Percentiles rank a stretch among this genome's conserved stretches.
Evolutionary conservation across 2,113 vertebrate genomes (phyloP).

Genomic region (Podilymbus podiceps): DNA sequence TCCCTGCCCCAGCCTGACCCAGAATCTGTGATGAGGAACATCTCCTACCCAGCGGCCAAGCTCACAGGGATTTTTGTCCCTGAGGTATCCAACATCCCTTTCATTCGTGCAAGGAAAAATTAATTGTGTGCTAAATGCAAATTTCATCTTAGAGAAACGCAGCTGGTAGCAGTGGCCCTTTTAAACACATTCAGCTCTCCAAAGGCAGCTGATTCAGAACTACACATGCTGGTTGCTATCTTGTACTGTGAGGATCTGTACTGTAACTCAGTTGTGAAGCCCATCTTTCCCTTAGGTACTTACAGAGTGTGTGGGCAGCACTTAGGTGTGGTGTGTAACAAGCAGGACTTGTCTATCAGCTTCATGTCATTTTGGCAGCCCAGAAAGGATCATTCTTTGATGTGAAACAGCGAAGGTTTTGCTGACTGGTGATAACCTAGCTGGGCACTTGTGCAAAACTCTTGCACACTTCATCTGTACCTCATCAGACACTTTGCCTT

Average conservation of each 20-base stretch:
- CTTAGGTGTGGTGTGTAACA: background rate
- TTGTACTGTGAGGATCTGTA: background rate
- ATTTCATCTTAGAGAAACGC: background rate
- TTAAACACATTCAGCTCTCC: slow-evolving; percentile 31
- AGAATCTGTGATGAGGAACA: background rate
- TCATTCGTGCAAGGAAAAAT: background rate
- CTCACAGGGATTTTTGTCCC: background rate
- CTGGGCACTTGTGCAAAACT: background rate
- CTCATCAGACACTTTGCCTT: background rate
- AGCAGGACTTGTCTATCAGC: background rate
- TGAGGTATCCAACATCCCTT: background rate
- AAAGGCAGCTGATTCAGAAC: slow-evolving; percentile 34
- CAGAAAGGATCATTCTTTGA: background rate
- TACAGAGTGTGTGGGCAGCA: background rate
- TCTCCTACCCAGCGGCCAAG: background rate
- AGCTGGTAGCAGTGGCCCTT: slow-evolving; percentile 52
- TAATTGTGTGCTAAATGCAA: slow-evolving; percentile 49
- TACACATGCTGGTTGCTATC: background rate
- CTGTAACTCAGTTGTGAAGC: background rate
- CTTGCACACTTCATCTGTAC: background rate
- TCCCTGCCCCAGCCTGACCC: background rate
- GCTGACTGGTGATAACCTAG: background rate
- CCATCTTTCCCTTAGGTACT: background rate
- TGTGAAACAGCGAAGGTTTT: background rate
- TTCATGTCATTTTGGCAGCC: background rate